A percentile compares a stretch with the other conserved stretches of the same genome.
Evolutionary conservation across 2,113 vertebrate species (phyloP).

Genomic region (Microtus pennsylvanicus): DNA sequence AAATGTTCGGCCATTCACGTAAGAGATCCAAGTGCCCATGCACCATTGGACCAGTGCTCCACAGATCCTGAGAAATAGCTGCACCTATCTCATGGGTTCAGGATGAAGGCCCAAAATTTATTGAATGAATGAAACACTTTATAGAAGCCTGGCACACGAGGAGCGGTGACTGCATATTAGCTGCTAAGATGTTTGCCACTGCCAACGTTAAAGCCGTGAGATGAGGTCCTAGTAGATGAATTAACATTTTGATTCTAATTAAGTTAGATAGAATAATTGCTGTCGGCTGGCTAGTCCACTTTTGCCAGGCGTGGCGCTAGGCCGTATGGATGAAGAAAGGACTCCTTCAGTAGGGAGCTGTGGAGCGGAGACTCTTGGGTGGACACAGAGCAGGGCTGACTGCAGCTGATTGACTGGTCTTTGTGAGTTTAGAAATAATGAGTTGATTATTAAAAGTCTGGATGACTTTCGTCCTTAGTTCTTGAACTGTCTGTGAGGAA

Average conservation of each 20-base stretch:
- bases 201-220: accelerated
- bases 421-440: constrained; percentile 17
- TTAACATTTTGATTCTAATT: neutral
- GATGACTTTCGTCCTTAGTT: constrained; percentile 44
- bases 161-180: accelerated
- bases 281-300: neutral
- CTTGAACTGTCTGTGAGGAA: constrained; percentile 39
- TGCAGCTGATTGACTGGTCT: neutral
- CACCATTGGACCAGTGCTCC: neutral
- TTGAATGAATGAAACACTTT: neutral
- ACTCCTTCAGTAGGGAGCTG: neutral
- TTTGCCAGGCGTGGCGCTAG: neutral
- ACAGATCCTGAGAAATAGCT: neutral
- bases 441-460: neutral
- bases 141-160: neutral
- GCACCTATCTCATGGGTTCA: neutral
- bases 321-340: neutral
- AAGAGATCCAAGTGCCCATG: neutral
- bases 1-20: neutral
- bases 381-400: neutral
- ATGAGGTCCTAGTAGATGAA: neutral
- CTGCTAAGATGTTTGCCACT: neutral
- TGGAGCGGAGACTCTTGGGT: neutral
- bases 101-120: neutral
- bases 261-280: neutral